Percentiles rank a stretch among this genome's conserved stretches.
Evolutionary conservation across 2,888 invertebrate genomes (phyloP).

Genomic region (Luffia ferchaultella): DNA sequence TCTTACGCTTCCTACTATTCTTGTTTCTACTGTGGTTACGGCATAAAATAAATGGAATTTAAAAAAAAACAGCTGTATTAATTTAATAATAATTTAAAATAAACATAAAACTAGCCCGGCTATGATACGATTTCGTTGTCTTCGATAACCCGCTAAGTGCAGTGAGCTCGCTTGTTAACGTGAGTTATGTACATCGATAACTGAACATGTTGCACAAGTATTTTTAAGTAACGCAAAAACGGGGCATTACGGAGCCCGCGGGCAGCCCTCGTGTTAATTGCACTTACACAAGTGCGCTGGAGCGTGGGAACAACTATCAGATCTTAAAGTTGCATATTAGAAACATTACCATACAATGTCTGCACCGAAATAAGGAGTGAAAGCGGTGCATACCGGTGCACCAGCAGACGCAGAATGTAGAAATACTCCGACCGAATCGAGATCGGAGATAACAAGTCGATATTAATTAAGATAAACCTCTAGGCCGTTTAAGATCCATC

Average conservation of each 20-base stretch:
- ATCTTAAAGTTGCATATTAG: slow-evolving; percentile 26
- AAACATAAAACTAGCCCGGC: too few relatives aligned
- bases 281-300: slow-evolving; percentile 15
- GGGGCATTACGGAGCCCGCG: not conserved
- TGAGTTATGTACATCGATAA: not conserved
- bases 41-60: too few relatives aligned
- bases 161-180: too few relatives aligned
- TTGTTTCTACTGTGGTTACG: too few relatives aligned
- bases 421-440: not conserved
- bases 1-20: too few relatives aligned
- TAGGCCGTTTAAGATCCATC: too few relatives aligned
- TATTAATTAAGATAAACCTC: not conserved
- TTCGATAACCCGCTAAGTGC: too few relatives aligned
- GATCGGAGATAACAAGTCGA: not conserved
- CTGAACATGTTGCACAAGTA: not conserved
- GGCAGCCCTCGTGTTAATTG: slow-evolving; percentile 7
- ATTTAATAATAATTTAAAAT: too few relatives aligned
- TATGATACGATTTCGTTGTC: too few relatives aligned
- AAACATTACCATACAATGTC: slow-evolving; percentile 38
- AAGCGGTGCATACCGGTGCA: slow-evolving; percentile 22
- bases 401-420: not conserved
- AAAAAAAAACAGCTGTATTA: too few relatives aligned
- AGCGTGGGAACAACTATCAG: slow-evolving; percentile 31
- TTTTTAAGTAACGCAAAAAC: not conserved
- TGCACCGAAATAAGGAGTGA: slow-evolving; percentile 35